Evolutionary conservation across 2,113 vertebrate species (phyloP).

Genomic region (Sceloporus undulatus): DNA sequence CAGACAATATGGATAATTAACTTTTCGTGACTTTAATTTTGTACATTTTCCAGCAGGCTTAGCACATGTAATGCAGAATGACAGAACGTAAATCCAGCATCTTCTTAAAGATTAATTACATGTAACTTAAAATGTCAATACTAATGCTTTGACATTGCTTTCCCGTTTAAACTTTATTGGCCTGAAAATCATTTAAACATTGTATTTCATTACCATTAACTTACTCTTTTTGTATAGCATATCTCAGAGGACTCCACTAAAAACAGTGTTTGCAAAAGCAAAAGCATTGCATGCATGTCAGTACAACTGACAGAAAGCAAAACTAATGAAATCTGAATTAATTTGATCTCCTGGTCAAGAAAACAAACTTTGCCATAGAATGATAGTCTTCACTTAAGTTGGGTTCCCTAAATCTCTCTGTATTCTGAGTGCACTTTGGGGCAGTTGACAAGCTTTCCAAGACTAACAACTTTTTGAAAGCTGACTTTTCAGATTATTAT

Average conservation of each 20-base stretch:
- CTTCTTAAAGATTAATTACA: constrained; percentile 35
- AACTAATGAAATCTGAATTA: constrained; percentile 46
- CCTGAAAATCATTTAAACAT: constrained; percentile 48
- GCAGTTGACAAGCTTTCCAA: not conserved
- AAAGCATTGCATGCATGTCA: constrained; percentile 53
- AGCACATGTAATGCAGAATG: constrained; percentile 22
- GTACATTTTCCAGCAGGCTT: constrained; percentile 13
- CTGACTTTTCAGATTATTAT: not conserved
- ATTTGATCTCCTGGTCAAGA: constrained; percentile 61
- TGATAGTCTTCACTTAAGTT: constrained; percentile 38
- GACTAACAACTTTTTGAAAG: not conserved
- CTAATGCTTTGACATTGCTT: not conserved
- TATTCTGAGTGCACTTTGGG: too few species aligned
- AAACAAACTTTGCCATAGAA: constrained; percentile 50
- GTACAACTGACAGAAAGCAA: constrained; percentile 65
- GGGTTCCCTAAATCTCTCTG: not conserved
- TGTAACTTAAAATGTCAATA: constrained; percentile 20
- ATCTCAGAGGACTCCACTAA: constrained; percentile 30
- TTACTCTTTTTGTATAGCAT: constrained; percentile 12
- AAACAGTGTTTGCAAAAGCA: constrained; percentile 51
- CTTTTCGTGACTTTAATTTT: constrained; percentile 36
- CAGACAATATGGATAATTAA: not conserved
- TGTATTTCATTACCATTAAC: constrained; percentile 57
- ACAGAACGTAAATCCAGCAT: constrained; percentile 5
- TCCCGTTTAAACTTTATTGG: constrained; percentile 30